Base-by-base conservation (phyloP, 2,888 invertebrate species). In the Epirrita christyi region DNA sequence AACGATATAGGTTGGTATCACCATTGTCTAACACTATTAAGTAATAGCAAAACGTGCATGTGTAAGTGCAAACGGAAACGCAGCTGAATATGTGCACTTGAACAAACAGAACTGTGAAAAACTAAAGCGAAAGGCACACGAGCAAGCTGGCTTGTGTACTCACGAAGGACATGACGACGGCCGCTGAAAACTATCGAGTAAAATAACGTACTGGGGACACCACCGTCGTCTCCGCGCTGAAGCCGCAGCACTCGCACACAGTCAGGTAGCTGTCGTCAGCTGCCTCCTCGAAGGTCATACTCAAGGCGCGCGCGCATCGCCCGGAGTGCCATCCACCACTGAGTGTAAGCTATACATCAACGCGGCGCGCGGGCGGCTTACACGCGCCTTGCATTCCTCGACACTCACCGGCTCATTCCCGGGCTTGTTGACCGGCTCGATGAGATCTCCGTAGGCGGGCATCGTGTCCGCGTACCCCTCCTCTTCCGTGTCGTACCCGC, bases 191-290 rank as follows among this genome's bases (percentile, higher is more conserved):
- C 87, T 88, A 90, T 75, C 81, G 86, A 84, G 83, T 86, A 89
- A 87, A 76, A 73, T 74, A 90, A 92, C 92, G 91, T 91, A 92
- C 92, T 77, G 89, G 82, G 81, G 81, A 80, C 78, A 92, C 78
- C 67, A 92, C 83, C 63, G 87, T 75, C 71, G 92, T 92, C 86
- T 92, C 92, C 44, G 86, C 79, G 89, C 87, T 91, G 88, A 92
- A 92, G 70, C 92, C 92, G 83, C 92, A 92, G 80, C 92, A 92
- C 80, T 92, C 92, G 85, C 92, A 92, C 81, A 92, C 92, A 65
- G 86, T 85, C 67, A 88, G 83, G 79, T 88, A 88, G 79, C 87
- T 85, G 80, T 89, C 86, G 82, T 92, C 91, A 69, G 77, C 85
- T 70, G 84, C 76, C 81, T 86, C 86, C 80, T 89, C 91, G 87